Evolutionary conservation across 2,888 invertebrate genomes (phyloP), one percentile per base, ranked within the genome.

Genomic region (Drosophila ustulata): DNA sequence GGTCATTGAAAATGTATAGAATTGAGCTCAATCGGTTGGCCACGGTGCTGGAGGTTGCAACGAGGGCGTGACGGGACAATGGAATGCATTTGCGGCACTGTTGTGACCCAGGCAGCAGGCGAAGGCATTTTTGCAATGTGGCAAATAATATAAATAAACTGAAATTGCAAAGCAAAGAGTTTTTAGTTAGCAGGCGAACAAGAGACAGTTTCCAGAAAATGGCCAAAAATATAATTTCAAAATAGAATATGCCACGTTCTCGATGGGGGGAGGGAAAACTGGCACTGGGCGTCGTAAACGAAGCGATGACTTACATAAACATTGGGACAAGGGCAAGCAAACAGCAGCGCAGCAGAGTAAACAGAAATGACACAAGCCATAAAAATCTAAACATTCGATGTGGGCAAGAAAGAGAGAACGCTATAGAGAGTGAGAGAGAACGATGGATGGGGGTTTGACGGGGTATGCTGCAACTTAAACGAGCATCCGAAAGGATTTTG

Each of bases 401-500:
- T 57, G 37, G 55, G 59, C 71, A 49, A 57, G 56, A 56, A 41
- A 61, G 49, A 41, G n/a, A 49, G 49, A 43, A 47, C 45, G 13
- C 9, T 28, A 4, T 32, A 26, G 51, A 9, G 53, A 18, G 23
- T 47, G 55, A 13, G 45, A 37, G 47, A n/a, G 25, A 9, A 6
- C 11, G 30, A 32, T 11, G 45, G 11, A 8, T 8, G 9, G 41
- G 32, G n/a, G 28, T 7, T 32, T 41, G 39, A 5, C 8, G 13
- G 28, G 43, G 58, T 4, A 43, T 61, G 76, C 58, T 69, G 85
- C 83, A 83, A 89, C 85, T 88, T 89, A 88, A 86, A 89, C 86
- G 86, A 85, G 88, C 89, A 85, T 88, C 86, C 88, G 83, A 90
- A 85, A 81, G 90, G 91, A 91, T 90, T 90, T 91, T 91, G 91